Evolutionary conservation across 2,888 invertebrate species (phyloP), one percentile per base, ranked within the genome.

Genomic region (Eupeodes latifasciatus): DNA sequence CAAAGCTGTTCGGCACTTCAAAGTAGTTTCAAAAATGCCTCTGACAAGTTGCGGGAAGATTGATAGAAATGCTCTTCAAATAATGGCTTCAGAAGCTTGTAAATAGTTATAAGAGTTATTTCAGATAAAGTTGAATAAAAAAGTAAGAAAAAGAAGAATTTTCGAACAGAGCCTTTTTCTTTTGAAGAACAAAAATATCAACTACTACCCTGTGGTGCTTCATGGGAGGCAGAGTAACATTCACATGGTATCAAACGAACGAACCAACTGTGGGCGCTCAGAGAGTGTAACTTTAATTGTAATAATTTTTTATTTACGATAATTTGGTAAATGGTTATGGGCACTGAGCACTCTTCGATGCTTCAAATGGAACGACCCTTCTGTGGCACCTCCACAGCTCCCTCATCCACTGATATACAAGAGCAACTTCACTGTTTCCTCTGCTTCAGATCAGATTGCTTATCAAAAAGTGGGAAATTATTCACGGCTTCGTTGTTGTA

Each of bases 241-340:
- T 40, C 40, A 40, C 44, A 51, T 59, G 72, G 72, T 74, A 66
- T 72, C 40, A 57, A 19, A 72, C 78, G 40, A 14, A 67, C 14
- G 10, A 11, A 47, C 66, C 16, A 57, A 66, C 67, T 55, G 57
- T 66, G 57, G 77, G 71, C 69, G 62, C 74, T 14, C 82, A 51
- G 47, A 61, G 76, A 85, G 88, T 88, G 88, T 81, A 81, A 85
- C 81, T 88, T 86, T 88, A 88, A 88, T 88, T 88, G 88, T 88
- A 88, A 88, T 88, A 88, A 88, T 88, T 88, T 87, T 88, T 88
- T 88, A 88, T 88, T 85, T 85, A 88, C 88, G 85, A 88, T 88
- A 88, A 88, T 88, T 88, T 85, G 81, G 84, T 78, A 75, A 85
- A 88, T 69, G 85, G 88, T 88, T 88, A 88, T 81, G 81, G 85